Evolutionary conservation across 2,797 vertebrate species (phyloP).

Genomic region (Tympanoctomys barrerae): DNA sequence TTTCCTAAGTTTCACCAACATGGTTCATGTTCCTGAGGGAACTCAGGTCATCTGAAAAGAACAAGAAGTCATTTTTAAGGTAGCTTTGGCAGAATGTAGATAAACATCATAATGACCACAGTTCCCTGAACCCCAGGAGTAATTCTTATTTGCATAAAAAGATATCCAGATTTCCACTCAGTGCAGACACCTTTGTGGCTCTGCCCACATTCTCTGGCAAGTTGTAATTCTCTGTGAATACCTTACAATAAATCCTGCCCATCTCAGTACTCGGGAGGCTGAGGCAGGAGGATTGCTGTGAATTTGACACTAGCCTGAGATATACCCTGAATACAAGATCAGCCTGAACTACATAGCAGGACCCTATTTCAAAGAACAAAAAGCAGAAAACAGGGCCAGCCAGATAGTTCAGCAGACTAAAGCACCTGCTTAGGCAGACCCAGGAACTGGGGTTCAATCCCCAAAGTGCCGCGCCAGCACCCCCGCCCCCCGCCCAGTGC

Average conservation of each 20-base stretch:
- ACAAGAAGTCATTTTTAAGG: neutral
- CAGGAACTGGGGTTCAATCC: no score
- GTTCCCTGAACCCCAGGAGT: neutral
- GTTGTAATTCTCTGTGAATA: neutral
- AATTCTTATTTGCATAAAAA: neutral
- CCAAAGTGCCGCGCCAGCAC: no score
- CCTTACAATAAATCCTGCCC: neutral
- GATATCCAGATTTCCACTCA: neutral
- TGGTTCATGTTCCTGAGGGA: neutral
- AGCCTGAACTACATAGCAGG: neutral
- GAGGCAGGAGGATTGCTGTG: neutral
- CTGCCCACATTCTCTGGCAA: neutral
- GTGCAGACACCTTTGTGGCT: neutral
- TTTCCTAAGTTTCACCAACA: neutral
- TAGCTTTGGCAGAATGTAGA: neutral
- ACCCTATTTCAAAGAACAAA: neutral
- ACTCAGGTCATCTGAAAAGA: neutral
- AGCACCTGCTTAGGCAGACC: no score
- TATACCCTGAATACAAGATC: neutral
- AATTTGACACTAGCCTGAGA: neutral
- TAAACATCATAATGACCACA: neutral
- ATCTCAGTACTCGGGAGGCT: neutral
- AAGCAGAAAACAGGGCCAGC: no score
- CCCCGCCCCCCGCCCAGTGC: no score
- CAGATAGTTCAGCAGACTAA: no score